These are phyloP conservation scores for Pristionchus pacificus DNA, from an alignment of 1,140 invertebrate species.

Conservation along the genomic window DNA sequence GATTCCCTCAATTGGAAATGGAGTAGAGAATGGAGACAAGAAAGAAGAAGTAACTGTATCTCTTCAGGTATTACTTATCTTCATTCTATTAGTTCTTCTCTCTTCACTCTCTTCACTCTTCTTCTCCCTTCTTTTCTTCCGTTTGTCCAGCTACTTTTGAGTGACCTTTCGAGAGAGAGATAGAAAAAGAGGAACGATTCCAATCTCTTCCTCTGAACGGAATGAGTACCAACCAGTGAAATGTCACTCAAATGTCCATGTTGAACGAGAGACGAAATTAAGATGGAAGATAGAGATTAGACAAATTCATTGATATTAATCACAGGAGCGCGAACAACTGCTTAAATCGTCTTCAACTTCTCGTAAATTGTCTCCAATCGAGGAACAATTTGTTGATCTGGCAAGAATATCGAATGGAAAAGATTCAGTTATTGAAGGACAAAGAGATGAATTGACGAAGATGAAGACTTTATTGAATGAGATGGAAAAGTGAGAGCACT, in stretches of 20 bases:
- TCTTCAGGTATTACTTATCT: no score
- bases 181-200: constrained; percentile 2
- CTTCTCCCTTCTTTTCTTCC: no score
- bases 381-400: constrained; percentile 41
- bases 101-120: no score
- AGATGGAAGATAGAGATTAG: not conserved
- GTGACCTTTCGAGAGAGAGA: not conserved
- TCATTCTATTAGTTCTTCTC: no score
- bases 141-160: no score
- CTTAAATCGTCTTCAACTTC: not conserved
- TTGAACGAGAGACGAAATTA: constrained; percentile 1
- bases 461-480: constrained; percentile 20
- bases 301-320: no score
- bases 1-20: not conserved
- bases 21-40: no score
- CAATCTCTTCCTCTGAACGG: constrained; percentile 12
- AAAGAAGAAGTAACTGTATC: no score
- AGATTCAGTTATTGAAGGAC: constrained; percentile 39
- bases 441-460: constrained; percentile 32
- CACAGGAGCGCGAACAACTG: constrained; percentile 6
- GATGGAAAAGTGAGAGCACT: constrained; percentile 21
- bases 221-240: constrained; percentile 10
- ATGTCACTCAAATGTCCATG: constrained; percentile 2
- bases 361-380: constrained; percentile 31
- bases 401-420: constrained; percentile 37